Percentiles rank a stretch among this genome's conserved stretches.
Conservation (phyloP, 2,888 invertebrate species). For the Folsomia manolachei region DNA sequence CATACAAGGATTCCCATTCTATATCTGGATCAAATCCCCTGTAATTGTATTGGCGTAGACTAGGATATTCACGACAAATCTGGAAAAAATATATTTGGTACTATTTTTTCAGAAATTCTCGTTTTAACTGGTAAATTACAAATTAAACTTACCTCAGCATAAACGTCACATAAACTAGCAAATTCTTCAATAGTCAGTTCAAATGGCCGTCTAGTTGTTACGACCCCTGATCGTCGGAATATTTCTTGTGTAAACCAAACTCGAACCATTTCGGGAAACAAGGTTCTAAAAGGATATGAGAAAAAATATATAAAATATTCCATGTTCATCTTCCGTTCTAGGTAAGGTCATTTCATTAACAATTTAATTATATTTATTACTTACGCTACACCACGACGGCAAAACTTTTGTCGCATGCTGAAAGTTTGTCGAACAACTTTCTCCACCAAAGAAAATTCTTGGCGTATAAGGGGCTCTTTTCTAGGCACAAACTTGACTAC, state of each 20-base stretch:
- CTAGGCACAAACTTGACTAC: constrained; percentile 84
- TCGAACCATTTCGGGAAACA: constrained; percentile 71
- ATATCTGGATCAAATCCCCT: constrained; percentile 36
- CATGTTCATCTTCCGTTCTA: background rate
- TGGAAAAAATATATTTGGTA: no score
- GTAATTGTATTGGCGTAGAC: constrained; percentile 37
- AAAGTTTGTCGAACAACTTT: constrained; percentile 85
- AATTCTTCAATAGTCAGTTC: constrained; percentile 76
- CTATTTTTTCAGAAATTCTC: no score
- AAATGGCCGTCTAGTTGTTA: constrained; percentile 67
- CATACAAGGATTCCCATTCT: constrained; percentile 25
- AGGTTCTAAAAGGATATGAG: constrained; percentile 56
- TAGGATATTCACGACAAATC: constrained; percentile 43
- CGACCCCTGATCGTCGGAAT: constrained; percentile 69
- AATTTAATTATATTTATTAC: constrained; percentile 39
- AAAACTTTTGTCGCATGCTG: constrained; percentile 81
- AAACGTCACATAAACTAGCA: constrained; percentile 71
- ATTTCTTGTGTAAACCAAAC: constrained; percentile 66
- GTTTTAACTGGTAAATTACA: no score
- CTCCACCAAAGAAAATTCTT: constrained; percentile 79
- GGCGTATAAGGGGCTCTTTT: constrained; percentile 67
- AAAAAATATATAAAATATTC: background rate
- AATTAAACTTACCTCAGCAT: constrained; percentile 58
- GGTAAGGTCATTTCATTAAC: no score
- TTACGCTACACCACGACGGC: constrained; percentile 65